phyloP scores from a whole-genome alignment of 30 jellyfish, hydroid and myxozoan species.

The Chrysaora quinquecirrha region DNA sequence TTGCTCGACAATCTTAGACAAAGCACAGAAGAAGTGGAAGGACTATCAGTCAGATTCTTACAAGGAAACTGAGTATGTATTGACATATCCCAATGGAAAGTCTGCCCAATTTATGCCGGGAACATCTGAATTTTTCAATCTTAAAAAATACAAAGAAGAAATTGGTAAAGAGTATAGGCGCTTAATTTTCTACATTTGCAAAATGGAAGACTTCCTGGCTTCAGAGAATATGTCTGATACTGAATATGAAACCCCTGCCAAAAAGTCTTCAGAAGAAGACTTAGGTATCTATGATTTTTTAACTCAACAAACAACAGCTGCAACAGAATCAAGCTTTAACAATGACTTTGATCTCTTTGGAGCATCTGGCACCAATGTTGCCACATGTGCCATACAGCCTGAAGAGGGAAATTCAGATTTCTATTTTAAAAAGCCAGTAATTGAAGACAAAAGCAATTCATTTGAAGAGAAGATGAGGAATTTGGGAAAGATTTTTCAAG shows the following conservation, averaged over 20 bases:
- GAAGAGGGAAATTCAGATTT: not conserved
- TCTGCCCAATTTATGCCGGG: conserved; percentile 3
- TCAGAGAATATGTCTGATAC: not conserved
- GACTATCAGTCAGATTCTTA: not conserved
- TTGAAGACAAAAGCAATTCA: not conserved
- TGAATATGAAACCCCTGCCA: not conserved
- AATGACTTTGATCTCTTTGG: not conserved
- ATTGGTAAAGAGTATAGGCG: conserved; percentile 31
- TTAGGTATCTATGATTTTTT: not conserved
- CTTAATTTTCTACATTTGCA: conserved; percentile 5
- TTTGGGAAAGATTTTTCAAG: not conserved
- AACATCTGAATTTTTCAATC: conserved; percentile 1
- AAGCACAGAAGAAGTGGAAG: conserved; percentile 4
- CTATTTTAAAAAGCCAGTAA: not conserved
- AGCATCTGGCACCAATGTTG: not conserved
- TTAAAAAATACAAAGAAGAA: conserved; percentile 5
- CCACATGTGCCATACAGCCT: not conserved
- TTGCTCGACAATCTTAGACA: conserved; percentile 1
- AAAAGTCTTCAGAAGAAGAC: not conserved
- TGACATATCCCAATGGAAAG: not conserved
- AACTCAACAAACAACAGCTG: not conserved
- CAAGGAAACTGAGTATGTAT: not conserved
- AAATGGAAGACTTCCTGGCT: not conserved
- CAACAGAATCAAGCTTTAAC: not conserved
- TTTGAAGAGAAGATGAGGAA: not conserved